These are phyloP conservation scores for Heterohyrax brucei DNA, from an alignment of 2,797 vertebrate species.

Conservation along the genomic window DNA sequence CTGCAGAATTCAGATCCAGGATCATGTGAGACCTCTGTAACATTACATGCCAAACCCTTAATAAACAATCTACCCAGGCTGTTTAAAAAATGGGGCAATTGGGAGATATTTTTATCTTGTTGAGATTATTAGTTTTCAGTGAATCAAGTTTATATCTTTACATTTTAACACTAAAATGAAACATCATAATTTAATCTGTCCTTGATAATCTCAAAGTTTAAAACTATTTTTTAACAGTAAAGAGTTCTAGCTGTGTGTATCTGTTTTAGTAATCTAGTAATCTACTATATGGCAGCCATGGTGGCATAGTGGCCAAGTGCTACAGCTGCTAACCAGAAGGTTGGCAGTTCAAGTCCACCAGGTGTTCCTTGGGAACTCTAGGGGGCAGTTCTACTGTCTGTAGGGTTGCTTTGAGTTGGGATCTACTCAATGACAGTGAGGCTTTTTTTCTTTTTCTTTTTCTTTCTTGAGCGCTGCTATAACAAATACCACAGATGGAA, in stretches of 20 bases:
- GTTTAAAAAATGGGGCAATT: background rate
- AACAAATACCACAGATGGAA: no score
- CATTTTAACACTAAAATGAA: constrained; percentile 15
- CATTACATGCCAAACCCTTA: background rate
- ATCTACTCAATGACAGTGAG: no score
- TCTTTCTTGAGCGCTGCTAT: no score
- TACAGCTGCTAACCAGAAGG: no score
- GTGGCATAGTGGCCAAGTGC: no score
- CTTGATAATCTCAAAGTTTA: background rate
- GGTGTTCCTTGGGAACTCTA: no score
- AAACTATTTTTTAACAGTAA: background rate
- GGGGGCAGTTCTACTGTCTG: no score
- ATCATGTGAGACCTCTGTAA: background rate
- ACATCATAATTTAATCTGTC: background rate
- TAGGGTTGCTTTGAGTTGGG: no score
- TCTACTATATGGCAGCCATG: no score
- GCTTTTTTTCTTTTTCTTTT: no score
- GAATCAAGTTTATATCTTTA: background rate
- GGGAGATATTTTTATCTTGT: background rate
- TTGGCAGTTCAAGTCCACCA: no score
- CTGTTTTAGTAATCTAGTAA: no score
- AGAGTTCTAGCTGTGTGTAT: background rate
- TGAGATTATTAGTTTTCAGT: background rate
- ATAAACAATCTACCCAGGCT: background rate
- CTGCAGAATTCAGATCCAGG: background rate